Base-by-base conservation (phyloP, 2,113 vertebrate species). In the Lipophrys pholis region DNA sequence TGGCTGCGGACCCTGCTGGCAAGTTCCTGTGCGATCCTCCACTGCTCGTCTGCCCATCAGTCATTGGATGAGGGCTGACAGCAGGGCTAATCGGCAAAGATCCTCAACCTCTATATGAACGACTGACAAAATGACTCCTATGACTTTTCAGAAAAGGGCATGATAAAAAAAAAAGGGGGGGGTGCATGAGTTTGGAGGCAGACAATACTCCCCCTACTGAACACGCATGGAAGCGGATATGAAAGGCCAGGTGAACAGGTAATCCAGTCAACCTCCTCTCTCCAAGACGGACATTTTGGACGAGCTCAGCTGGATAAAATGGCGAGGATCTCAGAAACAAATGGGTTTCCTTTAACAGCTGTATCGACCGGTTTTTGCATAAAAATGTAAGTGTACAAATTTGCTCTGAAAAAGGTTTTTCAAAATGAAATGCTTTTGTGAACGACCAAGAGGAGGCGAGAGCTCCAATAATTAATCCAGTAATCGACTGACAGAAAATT, bases 31-130 rank as follows among this genome's bases (percentile, higher is more conserved):
- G 14, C 63, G 60, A 81, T 83, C 75, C 55, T 70, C 83, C 14
- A 8, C 61, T 45, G 66, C 45, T 65, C 48, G 17, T 81, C 64
- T 54, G 41, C 54, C 76, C 83, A 86, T 64, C 76, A 86, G 75
- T 82, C 78, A 57, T 62, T 39, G 42, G 72, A 84, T 63, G 69
- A 83, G 78, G 71, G 60, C 49, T 69, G 83, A 86, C 73, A 83
- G 80, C 55, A 42, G 76, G 84, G 78, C 69, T 68, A 61, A 41
- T 50, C 39, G 65, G 70, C 65, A 51, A 55, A 78, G 73, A 79
- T 81, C 78, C 79, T 75, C 88, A 84, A 90, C 87, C 89, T 79
- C 80, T 51, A 40, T 42, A n/a, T 79, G 90, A 83, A 86, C 38
- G 57, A 42, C 82, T 73, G 85, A 79, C 53, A 69, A 85, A 82